Conservation (phyloP, 2,113 vertebrate species). For the Myrmecobius fasciatus region DNA sequence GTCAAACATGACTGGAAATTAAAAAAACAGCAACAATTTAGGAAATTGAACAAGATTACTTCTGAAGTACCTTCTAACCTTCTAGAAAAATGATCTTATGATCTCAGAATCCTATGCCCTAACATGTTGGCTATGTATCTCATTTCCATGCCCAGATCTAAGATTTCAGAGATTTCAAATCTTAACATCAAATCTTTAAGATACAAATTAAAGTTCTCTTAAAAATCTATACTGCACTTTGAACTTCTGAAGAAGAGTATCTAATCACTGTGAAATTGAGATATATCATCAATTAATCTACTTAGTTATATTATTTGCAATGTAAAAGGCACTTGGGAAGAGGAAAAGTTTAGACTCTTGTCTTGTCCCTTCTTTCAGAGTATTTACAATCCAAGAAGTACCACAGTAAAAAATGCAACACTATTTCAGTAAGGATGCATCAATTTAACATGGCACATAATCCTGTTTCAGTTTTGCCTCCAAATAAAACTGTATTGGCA, state of each 20-base stretch:
- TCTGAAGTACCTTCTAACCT: neutral
- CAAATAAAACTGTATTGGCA: neutral
- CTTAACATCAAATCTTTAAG: neutral
- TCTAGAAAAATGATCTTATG: neutral
- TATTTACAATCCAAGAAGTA: neutral
- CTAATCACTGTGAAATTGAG: neutral
- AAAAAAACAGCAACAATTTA: neutral
- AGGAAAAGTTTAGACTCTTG: neutral
- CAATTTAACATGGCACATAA: neutral
- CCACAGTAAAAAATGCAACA: neutral
- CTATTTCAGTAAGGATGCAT: neutral
- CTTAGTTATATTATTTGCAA: neutral
- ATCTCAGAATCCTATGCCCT: neutral
- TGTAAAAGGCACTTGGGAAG: neutral
- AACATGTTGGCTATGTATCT: neutral
- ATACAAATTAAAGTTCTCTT: neutral
- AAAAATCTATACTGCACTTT: neutral
- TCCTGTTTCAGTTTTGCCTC: neutral
- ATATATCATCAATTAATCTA: neutral
- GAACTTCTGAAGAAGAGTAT: neutral
- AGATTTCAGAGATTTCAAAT: neutral
- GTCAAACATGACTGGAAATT: neutral
- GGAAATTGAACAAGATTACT: neutral
- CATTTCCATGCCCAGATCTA: neutral
- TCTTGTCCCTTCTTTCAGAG: neutral